A percentile compares a stretch with the other conserved stretches of the same genome.
Evolutionary conservation across 2,888 invertebrate genomes (phyloP).

Genomic region (Seladonia tumulorum): DNA sequence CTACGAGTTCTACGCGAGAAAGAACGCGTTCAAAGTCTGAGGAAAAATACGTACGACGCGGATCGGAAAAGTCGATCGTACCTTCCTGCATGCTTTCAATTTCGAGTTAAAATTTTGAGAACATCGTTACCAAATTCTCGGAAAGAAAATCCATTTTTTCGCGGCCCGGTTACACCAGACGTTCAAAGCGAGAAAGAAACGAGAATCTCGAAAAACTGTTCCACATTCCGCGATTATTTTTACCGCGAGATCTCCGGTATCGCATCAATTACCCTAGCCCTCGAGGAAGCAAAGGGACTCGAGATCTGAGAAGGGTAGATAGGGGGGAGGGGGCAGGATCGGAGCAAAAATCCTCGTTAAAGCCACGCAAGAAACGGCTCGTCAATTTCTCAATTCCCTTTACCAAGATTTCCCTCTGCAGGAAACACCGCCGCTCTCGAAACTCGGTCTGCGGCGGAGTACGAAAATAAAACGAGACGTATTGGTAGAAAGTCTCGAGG

Average conservation of each 20-base stretch:
- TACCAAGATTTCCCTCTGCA: constrained; percentile 1
- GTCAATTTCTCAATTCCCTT: constrained; percentile 19
- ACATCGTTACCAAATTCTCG: background rate
- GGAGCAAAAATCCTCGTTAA: constrained; percentile 21
- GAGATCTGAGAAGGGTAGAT: background rate
- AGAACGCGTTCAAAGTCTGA: no score
- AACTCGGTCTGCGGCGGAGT: background rate
- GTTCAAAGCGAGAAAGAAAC: background rate
- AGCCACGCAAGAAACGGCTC: constrained; percentile 1
- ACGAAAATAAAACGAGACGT: constrained; percentile 16
- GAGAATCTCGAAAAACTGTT: background rate
- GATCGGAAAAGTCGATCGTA: no score
- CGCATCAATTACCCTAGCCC: constrained; percentile 8
- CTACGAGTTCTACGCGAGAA: no score
- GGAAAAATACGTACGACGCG: no score
- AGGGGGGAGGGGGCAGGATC: background rate
- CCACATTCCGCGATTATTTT: background rate
- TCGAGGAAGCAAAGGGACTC: background rate
- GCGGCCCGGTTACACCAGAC: background rate
- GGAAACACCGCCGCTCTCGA: background rate
- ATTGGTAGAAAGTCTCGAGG: constrained; percentile 19
- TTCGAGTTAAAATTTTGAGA: no score
- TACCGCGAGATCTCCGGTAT: background rate
- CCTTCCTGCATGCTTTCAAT: no score
- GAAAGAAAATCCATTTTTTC: background rate